Evolutionary conservation across 1,140 invertebrate species (phyloP), one percentile per base, ranked within the genome.

Genomic region (Temnothorax nylanderi): DNA sequence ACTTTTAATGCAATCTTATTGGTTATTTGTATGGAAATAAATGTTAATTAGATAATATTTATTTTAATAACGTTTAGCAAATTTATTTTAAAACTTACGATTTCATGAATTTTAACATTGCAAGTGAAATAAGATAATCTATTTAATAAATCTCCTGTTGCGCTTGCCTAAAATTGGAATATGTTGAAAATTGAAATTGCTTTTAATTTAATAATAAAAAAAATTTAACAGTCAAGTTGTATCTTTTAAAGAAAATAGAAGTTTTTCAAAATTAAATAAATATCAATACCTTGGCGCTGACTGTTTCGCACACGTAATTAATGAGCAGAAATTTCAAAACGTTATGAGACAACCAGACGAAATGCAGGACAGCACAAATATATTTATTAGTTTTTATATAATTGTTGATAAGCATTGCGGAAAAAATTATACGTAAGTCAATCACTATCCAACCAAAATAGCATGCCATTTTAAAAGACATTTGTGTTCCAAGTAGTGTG

Each of bases 401-500:
- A 60, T 47, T 62, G 21, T 60, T 13, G 4, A 18, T 26, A 6
- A 77, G 8, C 2, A 77, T 60, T 32, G 4, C 3, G 4, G 0
- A 44, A 21, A 77, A 32, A 18, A 62, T 44, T 44, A n/a, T 26
- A 0, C 41, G 37, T 6, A 77, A 26, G 5, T 51, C 21, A 16
- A 77, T 4, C 2, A 21, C 10, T 32, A 77, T 32, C 10, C 21
- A 32, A 44, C n/a, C 13, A 44, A 77, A 77, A 62, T 62, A 44
- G 4, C 13, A 47, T n/a, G n/a, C 41, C 51, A 82, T 72, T 74
- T 74, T 58, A 11, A 74, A 11, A 51, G 80, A 58, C 67, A 74
- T 56, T n/a, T 84, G 65, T 32, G 16, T 44, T 58, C 54, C 80
- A 34, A 84, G 41, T 37, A 74, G 2, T 37, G 13, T 26, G 21